A percentile compares a stretch with the other conserved stretches of the same genome.
Evolutionary conservation across 1,140 invertebrate species (phyloP).

Genomic region (Planococcus citri): DNA sequence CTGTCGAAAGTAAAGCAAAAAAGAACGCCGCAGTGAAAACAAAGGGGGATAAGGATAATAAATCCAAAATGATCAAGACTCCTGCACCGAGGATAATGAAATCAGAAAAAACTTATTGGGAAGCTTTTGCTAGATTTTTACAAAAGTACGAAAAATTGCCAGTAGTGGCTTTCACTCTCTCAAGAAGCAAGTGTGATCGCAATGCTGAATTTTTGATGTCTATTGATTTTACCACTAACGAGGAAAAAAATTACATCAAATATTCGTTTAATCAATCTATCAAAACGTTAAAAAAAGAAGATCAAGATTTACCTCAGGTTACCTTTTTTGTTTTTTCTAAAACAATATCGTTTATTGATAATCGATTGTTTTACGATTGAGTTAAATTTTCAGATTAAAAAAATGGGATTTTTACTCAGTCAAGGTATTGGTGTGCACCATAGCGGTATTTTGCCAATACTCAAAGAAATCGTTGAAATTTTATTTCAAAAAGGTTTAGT

Average conservation of each 20-base stretch:
- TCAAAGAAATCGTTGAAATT: slow-evolving; percentile 98
- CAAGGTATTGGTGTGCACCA: slow-evolving; percentile 93
- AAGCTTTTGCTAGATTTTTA: slow-evolving; percentile 34
- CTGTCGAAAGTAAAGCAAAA: slow-evolving; percentile 24
- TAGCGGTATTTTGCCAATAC: slow-evolving; percentile 88
- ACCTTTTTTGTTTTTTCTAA: slow-evolving; percentile 3
- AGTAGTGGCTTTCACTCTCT: slow-evolving; percentile 88
- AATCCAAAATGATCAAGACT: slow-evolving; percentile 21
- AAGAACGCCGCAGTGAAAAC: slow-evolving; percentile 10
- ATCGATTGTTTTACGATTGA: background rate
- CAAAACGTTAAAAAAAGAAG: slow-evolving; percentile 66
- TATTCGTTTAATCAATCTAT: slow-evolving; percentile 74
- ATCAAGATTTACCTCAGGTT: slow-evolving; percentile 81
- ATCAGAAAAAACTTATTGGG: slow-evolving; percentile 25
- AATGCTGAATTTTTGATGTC: slow-evolving; percentile 51
- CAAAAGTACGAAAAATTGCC: slow-evolving; percentile 72
- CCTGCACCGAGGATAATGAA: slow-evolving; percentile 14
- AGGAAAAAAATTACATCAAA: slow-evolving; percentile 45
- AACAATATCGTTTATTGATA: background rate
- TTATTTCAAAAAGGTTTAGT: slow-evolving; percentile 84
- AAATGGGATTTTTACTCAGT: slow-evolving; percentile 63
- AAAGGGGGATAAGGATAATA: slow-evolving; percentile 20
- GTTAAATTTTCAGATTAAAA: slow-evolving; percentile 40
- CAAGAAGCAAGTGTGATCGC: slow-evolving; percentile 68
- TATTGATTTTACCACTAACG: background rate